These are phyloP conservation scores for Temnothorax curvispinosus DNA, from an alignment of 1,140 invertebrate species.

Conservation along the genomic window DNA sequence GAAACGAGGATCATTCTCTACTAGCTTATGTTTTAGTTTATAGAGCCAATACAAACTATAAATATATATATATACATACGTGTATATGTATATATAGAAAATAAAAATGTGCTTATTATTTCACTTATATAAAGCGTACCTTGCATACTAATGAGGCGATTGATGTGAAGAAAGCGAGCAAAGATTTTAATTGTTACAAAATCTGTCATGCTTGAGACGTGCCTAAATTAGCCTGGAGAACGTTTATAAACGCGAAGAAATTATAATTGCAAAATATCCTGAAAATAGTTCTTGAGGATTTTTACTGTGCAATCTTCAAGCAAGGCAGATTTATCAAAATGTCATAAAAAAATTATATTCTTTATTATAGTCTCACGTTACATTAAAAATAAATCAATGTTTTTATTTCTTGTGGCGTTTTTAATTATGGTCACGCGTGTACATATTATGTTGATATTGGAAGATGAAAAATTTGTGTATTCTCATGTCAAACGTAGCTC, in stretches of 20 bases:
- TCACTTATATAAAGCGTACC: slow-evolving; percentile 75
- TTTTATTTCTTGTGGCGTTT: slow-evolving; percentile 81
- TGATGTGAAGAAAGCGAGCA: slow-evolving; percentile 56
- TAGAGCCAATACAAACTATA: slow-evolving; percentile 55
- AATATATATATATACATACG: slow-evolving; percentile 11
- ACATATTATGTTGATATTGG: slow-evolving; percentile 76
- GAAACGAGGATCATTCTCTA: slow-evolving; percentile 66
- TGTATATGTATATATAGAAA: slow-evolving; percentile 63
- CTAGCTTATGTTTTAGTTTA: slow-evolving; percentile 74
- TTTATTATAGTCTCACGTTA: slow-evolving; percentile 83
- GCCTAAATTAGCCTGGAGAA: slow-evolving; percentile 5
- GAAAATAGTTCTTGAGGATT: not conserved
- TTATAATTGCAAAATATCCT: slow-evolving; percentile 7
- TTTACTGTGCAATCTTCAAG: slow-evolving; percentile 56
- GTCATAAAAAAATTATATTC: slow-evolving; percentile 78
- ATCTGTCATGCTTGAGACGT: slow-evolving; percentile 74
- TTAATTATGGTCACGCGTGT: slow-evolving; percentile 76
- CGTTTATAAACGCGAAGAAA: not conserved
- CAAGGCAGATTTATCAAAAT: slow-evolving; percentile 74
- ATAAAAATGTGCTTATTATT: slow-evolving; percentile 77
- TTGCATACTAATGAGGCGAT: slow-evolving; percentile 65
- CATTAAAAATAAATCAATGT: slow-evolving; percentile 81
- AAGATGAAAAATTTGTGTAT: slow-evolving; percentile 35
- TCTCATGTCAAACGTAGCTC: slow-evolving; percentile 35
- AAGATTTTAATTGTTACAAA: slow-evolving; percentile 56